These are phyloP conservation scores for Protomyctophum bolini DNA, from an alignment of 2,113 vertebrate genomes.

Conservation along the genomic window DNA sequence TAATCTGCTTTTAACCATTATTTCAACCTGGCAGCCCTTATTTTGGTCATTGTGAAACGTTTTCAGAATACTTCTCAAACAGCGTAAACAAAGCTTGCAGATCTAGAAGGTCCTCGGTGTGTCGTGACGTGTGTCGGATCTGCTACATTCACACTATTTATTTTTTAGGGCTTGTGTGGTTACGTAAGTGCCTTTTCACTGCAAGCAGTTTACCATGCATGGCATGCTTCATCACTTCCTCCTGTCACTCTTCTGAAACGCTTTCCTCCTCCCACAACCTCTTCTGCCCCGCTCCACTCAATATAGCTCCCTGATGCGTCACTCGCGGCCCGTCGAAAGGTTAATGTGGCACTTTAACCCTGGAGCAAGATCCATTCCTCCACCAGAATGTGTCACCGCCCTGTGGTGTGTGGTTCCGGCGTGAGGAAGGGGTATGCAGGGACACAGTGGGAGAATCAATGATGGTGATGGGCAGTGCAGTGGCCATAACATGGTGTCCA, in stretches of 20 bases:
- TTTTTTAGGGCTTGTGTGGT: background rate
- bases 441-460: background rate
- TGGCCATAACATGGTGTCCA: background rate
- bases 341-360: slow-evolving; percentile 56
- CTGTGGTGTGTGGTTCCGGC: slow-evolving; percentile 38
- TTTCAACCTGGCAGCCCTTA: no score
- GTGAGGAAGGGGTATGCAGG: slow-evolving; percentile 2
- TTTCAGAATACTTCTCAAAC: no score
- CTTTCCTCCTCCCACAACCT: background rate
- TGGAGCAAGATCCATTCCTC: slow-evolving; percentile 36
- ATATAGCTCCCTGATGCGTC: slow-evolving; percentile 64
- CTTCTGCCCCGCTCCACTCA: slow-evolving; percentile 23
- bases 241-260: background rate
- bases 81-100: no score
- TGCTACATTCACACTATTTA: background rate
- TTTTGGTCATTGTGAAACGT: no score
- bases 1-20: no score
- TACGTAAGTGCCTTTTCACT: no score
- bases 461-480: background rate
- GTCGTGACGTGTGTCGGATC: background rate
- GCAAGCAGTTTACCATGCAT: background rate
- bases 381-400: slow-evolving; percentile 25
- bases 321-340: slow-evolving; percentile 49
- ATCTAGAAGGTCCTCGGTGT: no score
- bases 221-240: background rate